These are phyloP conservation scores for Crocidura indochinensis DNA, from an alignment of 2,797 vertebrate species.

Conservation along the genomic window DNA sequence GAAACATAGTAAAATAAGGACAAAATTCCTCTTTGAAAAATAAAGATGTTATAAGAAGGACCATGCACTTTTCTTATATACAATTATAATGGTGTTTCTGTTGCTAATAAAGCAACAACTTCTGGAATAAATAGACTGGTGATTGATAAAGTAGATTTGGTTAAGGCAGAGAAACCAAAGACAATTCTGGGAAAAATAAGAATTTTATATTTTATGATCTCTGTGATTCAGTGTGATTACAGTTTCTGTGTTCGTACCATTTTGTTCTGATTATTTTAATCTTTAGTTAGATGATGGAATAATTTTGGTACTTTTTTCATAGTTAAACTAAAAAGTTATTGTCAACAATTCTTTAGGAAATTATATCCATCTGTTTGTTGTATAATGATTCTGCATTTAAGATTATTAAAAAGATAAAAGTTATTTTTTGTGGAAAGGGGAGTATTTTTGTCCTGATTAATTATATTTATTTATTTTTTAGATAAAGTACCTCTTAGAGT, in stretches of 20 bases:
- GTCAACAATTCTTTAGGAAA: slow-evolving; percentile 41
- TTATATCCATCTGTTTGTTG: background rate
- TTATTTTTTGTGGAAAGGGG: background rate
- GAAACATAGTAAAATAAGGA: slow-evolving; percentile 17
- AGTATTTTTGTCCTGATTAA: slow-evolving; percentile 1
- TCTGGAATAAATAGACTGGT: slow-evolving; percentile 44
- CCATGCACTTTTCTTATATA: background rate
- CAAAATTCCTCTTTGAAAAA: slow-evolving; percentile 37
- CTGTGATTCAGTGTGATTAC: background rate
- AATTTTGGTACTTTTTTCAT: slow-evolving; percentile 41
- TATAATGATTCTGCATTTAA: background rate
- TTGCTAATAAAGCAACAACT: background rate
- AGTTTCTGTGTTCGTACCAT: background rate
- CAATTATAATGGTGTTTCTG: background rate
- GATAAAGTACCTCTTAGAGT: slow-evolving; percentile 33
- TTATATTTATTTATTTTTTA: slow-evolving; percentile 4
- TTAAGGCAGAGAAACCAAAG: slow-evolving; percentile 4
- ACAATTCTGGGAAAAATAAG: background rate
- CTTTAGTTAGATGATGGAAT: slow-evolving; percentile 15
- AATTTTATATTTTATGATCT: background rate
- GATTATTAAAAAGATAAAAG: background rate
- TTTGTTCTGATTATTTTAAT: slow-evolving; percentile 34
- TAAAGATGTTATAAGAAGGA: slow-evolving; percentile 11
- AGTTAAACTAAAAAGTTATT: slow-evolving; percentile 47
- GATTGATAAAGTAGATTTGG: slow-evolving; percentile 23